Conservation (phyloP, 2,113 vertebrate genomes). For the Pleuronectes platessa region DNA sequence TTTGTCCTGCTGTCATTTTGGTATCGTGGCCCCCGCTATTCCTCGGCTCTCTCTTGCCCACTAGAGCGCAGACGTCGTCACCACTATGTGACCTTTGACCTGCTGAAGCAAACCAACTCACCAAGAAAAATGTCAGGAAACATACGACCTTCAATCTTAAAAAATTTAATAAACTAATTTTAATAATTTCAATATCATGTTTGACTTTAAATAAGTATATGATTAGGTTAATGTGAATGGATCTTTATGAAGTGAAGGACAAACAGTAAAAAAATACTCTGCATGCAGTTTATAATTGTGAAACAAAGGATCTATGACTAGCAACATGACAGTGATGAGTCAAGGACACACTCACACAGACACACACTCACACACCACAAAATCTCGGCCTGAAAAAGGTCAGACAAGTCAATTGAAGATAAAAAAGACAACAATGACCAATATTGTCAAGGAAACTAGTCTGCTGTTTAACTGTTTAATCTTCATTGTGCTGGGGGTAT, state of each 20-base stretch:
- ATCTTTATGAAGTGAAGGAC: not conserved
- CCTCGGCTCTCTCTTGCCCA: conserved; percentile 21
- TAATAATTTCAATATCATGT: not conserved
- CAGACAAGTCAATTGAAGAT: no score
- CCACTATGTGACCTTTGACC: conserved; percentile 43
- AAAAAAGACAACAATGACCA: no score
- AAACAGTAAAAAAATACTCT: not conserved
- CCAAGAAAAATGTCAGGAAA: rapidly evolving
- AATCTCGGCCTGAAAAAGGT: no score
- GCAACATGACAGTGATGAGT: no score
- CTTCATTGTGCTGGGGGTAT: not conserved
- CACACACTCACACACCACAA: no score
- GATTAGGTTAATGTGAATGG: not conserved
- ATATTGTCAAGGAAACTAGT: no score
- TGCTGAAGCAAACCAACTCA: conserved; percentile 15
- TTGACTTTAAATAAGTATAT: not conserved
- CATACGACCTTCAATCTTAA: not conserved
- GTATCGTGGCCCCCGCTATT: conserved; percentile 36
- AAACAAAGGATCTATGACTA: no score
- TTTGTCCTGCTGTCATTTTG: conserved; percentile 61
- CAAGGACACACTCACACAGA: no score
- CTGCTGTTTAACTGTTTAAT: not conserved
- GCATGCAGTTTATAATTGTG: no score
- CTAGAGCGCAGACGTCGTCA: not conserved
- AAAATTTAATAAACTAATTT: not conserved